phyloP scores from a whole-genome alignment of 2,888 invertebrate species.

The Acrobasis suavella region DNA sequence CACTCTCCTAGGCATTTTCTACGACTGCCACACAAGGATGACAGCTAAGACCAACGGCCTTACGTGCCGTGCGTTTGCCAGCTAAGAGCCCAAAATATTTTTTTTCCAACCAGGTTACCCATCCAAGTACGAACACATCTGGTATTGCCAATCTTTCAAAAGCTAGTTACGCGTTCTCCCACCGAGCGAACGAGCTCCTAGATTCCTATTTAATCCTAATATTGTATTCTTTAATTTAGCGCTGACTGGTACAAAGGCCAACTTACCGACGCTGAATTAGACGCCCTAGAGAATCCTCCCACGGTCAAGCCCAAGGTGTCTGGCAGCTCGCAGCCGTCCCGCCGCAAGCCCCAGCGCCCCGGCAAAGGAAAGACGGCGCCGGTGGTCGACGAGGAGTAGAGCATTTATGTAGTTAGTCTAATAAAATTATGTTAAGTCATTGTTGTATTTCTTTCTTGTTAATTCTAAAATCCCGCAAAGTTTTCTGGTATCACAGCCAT shows the following conservation, averaged over 20 bases:
- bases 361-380: slow-evolving; percentile 55
- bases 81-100: no score
- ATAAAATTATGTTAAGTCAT: slow-evolving; percentile 47
- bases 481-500: neutral
- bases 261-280: slow-evolving; percentile 89
- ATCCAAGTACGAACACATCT: no score
- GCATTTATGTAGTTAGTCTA: slow-evolving; percentile 53
- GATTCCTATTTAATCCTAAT: no score
- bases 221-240: slow-evolving; percentile 68
- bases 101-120: no score
- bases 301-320: slow-evolving; percentile 83
- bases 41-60: no score
- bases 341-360: slow-evolving; percentile 74
- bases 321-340: slow-evolving; percentile 67
- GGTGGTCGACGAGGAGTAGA: slow-evolving; percentile 46
- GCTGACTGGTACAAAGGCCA: slow-evolving; percentile 95
- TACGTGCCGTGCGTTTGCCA: no score
- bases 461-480: neutral
- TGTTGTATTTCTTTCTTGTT: neutral
- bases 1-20: no score
- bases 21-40: no score
- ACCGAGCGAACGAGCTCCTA: no score
- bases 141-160: no score
- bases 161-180: no score
- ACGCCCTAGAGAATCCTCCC: slow-evolving; percentile 90